Evolutionary conservation across 2,888 invertebrate species (phyloP).

Genomic region (Aleiodes testaceus): DNA sequence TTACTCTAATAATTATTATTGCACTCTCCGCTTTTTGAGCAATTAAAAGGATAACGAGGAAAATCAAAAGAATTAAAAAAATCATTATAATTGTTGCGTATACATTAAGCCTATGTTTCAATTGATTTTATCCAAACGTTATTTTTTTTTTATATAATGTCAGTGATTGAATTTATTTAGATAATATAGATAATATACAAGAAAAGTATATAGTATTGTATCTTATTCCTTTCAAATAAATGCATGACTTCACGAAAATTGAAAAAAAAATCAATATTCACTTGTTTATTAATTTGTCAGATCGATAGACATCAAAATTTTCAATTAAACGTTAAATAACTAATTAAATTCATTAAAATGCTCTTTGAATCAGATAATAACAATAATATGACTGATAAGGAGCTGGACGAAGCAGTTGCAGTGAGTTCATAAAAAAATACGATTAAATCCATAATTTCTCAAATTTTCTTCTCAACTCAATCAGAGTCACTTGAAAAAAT

Average conservation of each 20-base stretch:
- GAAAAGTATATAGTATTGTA: not conserved
- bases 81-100: slow-evolving; percentile 5
- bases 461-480: not conserved
- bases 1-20: not conserved
- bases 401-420: slow-evolving; percentile 38
- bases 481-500: slow-evolving; percentile 33
- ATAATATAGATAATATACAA: not conserved
- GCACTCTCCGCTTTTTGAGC: not conserved
- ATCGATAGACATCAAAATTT: slow-evolving; percentile 5
- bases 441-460: not conserved
- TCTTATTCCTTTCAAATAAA: slow-evolving; percentile 7
- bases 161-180: slow-evolving; percentile 3
- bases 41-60: not conserved
- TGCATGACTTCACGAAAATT: not conserved
- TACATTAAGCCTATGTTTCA: not conserved
- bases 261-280: not conserved
- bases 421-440: slow-evolving; percentile 9
- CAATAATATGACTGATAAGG: slow-evolving; percentile 37
- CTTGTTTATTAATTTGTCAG: slow-evolving; percentile 1
- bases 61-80: not conserved
- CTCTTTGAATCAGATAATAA: slow-evolving; percentile 14
- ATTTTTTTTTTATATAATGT: slow-evolving; percentile 1
- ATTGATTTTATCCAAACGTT: slow-evolving; percentile 5
- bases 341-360: slow-evolving; percentile 19
- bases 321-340: not conserved